These are phyloP conservation scores for Chrysodeixis includens DNA, from an alignment of 2,888 invertebrate genomes.

Conservation along the genomic window DNA sequence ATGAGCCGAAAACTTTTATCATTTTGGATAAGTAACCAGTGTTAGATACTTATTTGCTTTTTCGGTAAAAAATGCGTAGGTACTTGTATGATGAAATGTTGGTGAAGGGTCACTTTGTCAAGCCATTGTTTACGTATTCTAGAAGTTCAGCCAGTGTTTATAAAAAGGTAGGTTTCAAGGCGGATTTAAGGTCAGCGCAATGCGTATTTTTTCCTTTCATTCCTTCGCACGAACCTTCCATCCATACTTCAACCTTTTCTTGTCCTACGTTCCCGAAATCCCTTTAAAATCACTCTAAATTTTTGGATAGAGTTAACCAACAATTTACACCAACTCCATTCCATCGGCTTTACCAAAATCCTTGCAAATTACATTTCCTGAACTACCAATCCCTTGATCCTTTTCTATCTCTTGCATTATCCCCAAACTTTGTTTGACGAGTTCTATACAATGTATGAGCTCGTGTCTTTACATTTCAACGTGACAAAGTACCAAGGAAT, in stretches of 20 bases:
- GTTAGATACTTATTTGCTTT: not conserved
- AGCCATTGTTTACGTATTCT: not conserved
- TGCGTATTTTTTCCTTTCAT: not conserved
- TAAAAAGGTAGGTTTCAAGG: not conserved
- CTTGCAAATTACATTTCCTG: slow-evolving; percentile 4
- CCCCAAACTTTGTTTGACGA: not conserved
- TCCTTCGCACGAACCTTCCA: not conserved
- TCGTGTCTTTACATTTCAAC: slow-evolving; percentile 17
- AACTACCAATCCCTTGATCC: slow-evolving; percentile 5
- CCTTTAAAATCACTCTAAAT: not conserved
- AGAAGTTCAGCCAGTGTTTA: not conserved
- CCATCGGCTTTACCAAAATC: not conserved
- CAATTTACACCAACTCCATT: not conserved
- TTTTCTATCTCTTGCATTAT: slow-evolving; percentile 3
- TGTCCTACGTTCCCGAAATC: not conserved
- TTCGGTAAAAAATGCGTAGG: too few species aligned
- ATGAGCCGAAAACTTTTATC: not conserved
- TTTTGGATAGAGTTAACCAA: not conserved
- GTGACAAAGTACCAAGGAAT: slow-evolving; percentile 15
- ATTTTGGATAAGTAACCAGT: not conserved
- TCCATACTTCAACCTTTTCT: not conserved
- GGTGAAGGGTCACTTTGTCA: not conserved
- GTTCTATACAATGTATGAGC: not conserved
- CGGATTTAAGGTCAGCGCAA: slow-evolving; percentile 1
- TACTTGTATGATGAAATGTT: too few species aligned